phyloP scores from a whole-genome alignment of 1,140 invertebrate species.

The Bicyclus anynana region DNA sequence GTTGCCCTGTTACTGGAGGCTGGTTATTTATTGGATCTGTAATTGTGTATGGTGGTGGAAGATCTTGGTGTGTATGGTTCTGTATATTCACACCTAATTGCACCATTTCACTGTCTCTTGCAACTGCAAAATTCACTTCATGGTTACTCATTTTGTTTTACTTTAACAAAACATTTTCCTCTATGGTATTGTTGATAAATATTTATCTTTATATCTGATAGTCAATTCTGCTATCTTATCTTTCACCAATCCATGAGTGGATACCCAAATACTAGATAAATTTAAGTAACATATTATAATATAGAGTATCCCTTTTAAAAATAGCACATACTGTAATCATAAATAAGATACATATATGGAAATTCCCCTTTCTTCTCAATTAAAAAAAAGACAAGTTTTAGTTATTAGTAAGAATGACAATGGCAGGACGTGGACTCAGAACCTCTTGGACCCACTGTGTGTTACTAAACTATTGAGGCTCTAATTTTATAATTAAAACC shows the following conservation, averaged over 20 bases:
- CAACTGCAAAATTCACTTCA: constrained; percentile 19
- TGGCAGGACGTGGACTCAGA: no score
- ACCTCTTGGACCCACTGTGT: no score
- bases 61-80: constrained; percentile 26
- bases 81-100: constrained; percentile 30
- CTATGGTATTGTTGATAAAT: constrained; percentile 4
- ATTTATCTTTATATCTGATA: constrained; percentile 29
- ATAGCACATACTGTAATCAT: no score
- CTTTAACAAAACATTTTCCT: constrained; percentile 10
- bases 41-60: constrained; percentile 51
- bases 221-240: constrained; percentile 10
- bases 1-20: constrained; percentile 25
- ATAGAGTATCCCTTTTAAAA: no score
- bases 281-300: neutral
- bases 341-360: no score
- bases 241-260: constrained; percentile 31
- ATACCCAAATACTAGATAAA: neutral
- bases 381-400: no score
- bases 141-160: constrained; percentile 30
- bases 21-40: constrained; percentile 1
- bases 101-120: constrained; percentile 19
- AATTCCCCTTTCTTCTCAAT: no score
- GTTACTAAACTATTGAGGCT: no score
- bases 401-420: no score
- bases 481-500: no score